These are phyloP conservation scores for Temnothorax nylanderi DNA, from an alignment of 1,140 invertebrate species.

Conservation along the genomic window DNA sequence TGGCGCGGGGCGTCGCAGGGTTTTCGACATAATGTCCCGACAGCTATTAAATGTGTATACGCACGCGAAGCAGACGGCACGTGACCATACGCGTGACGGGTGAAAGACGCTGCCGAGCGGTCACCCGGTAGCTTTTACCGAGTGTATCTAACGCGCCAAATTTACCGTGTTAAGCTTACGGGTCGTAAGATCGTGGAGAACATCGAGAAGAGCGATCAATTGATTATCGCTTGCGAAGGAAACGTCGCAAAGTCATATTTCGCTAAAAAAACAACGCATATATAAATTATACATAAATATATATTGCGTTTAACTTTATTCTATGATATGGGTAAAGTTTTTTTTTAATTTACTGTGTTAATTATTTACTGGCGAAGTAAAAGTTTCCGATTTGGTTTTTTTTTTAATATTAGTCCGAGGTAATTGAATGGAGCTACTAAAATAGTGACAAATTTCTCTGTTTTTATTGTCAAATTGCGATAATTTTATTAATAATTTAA, in stretches of 20 bases:
- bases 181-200: constrained; percentile 3
- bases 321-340: no score
- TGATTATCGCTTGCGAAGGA: not conserved
- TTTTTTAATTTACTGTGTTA: not conserved
- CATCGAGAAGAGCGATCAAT: constrained; percentile 18
- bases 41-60: constrained; percentile 65
- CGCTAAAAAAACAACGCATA: not conserved
- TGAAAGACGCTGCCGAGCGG: constrained; percentile 61
- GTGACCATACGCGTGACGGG: constrained; percentile 68
- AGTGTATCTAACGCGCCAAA: constrained; percentile 48
- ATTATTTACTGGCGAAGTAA: no score
- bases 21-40: constrained; percentile 72
- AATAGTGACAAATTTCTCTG: not conserved
- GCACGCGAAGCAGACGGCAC: constrained; percentile 75
- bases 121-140: constrained; percentile 46
- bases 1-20: constrained; percentile 77
- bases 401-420: not conserved
- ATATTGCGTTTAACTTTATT: not conserved
- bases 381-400: not conserved
- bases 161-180: constrained; percentile 40
- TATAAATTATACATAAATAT: not conserved
- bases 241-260: not conserved
- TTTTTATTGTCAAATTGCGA: not conserved
- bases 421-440: not conserved
- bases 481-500: not conserved